These are phyloP conservation scores for Caenorhabditis afra DNA, from an alignment of 2,888 invertebrate genomes.

Conservation along the genomic window DNA sequence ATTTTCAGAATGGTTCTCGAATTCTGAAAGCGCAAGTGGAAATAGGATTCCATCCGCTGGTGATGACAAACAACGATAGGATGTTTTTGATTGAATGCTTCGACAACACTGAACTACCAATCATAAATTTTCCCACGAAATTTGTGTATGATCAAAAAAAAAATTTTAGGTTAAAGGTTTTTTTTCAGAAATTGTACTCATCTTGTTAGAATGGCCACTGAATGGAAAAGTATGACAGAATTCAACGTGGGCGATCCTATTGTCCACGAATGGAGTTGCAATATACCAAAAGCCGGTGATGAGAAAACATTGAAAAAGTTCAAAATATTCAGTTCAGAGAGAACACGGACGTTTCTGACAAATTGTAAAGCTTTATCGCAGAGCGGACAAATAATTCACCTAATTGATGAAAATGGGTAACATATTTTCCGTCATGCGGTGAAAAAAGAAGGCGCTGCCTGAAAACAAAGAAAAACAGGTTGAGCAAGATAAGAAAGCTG, in stretches of 20 bases:
- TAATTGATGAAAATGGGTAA: conserved; percentile 72
- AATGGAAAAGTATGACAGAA: conserved; percentile 65
- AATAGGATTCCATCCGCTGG: conserved; percentile 72
- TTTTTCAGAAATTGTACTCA: conserved; percentile 64
- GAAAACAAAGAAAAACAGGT: too few relatives aligned
- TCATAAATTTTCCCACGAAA: conserved; percentile 31
- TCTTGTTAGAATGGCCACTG: conserved; percentile 64
- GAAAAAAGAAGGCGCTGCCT: too few relatives aligned
- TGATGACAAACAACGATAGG: conserved; percentile 68
- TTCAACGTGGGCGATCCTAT: conserved; percentile 69
- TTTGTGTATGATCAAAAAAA: conserved; percentile 31
- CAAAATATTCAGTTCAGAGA: conserved; percentile 22
- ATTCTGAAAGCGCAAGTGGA: conserved; percentile 64
- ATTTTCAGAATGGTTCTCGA: conserved; percentile 68
- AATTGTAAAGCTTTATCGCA: conserved; percentile 69
- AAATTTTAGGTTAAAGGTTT: too few relatives aligned
- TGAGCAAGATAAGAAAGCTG: too few relatives aligned
- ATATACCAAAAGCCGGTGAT: conserved; percentile 52
- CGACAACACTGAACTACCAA: conserved; percentile 42
- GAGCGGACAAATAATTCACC: conserved; percentile 68
- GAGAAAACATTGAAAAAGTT: neutral
- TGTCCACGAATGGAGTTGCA: conserved; percentile 72
- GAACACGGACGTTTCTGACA: conserved; percentile 63
- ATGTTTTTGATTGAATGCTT: conserved; percentile 66
- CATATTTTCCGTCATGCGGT: too few relatives aligned